Evolutionary conservation across 2,113 vertebrate genomes (phyloP), one percentile per base, ranked within the genome.

Genomic region (Chelonoidis abingdonii): DNA sequence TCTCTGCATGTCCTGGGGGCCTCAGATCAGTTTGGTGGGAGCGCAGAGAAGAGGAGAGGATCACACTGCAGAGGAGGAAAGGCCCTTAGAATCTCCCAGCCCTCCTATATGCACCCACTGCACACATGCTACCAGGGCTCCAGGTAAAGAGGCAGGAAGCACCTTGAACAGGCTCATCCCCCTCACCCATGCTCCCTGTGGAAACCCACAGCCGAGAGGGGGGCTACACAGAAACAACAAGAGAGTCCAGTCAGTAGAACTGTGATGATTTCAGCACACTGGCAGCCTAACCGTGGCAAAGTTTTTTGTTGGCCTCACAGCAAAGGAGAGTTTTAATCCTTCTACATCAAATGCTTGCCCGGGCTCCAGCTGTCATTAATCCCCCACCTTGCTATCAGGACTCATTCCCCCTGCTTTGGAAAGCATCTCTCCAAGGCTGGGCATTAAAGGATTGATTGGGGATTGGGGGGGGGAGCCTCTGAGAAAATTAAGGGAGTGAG

Each of bases 391-490:
- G n/a, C 65, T 38, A 38, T 72, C 65, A 38, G 65, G 21, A 38
- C 13, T n/a, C 19, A 72, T 38, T 72, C 22, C n/a, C 65, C n/a
- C n/a, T 38, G 65, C 65, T 72, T 72, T n/a, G n/a, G 65, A 72
- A 38, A 72, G n/a, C 9, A 0, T 72, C 9, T 38, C n/a, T 38
- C 19, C 65, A 72, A 38, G 65, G n/a, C 65, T 72, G 65, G 10
- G n/a, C n/a, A 72, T 72, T 38, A 72, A n/a, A 10, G 22, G n/a
- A 38, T 5, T 22, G 31, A 5, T 69, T 17, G 7, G 65, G 62
- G 27, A 3, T 4, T 3, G 62, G 3, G 16, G 31, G 14, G 9
- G 14, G 5, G 27, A 2, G n/a, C 35, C n/a, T n/a, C 17, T 72
- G 65, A 72, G 35, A 72, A 72, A 38, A 38, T 38, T 38, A 38